These are phyloP conservation scores for Panonychus citri DNA, from an alignment of 1,140 invertebrate genomes.

Conservation along the genomic window DNA sequence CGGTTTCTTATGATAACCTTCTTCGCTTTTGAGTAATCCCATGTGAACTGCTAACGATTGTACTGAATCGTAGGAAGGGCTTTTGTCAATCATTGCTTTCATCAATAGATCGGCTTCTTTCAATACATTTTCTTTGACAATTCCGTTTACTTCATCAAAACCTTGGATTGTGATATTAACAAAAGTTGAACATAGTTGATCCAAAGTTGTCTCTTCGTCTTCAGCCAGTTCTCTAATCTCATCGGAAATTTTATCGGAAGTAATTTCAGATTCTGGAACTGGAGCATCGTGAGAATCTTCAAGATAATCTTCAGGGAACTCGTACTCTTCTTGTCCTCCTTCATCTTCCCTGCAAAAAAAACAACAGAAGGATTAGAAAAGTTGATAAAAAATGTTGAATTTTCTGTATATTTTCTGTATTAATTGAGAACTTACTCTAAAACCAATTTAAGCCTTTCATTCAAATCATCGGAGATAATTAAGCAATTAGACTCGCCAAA, in stretches of 20 bases:
- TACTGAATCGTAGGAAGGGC: slow-evolving; percentile 1
- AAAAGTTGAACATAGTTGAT: slow-evolving; percentile 1
- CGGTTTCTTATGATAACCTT: slow-evolving; percentile 16
- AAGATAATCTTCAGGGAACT: slow-evolving; percentile 9
- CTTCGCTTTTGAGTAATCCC: slow-evolving; percentile 20
- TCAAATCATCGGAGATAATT: not conserved
- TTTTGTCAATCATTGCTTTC: not conserved
- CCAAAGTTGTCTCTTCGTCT: not conserved
- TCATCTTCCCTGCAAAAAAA: slow-evolving; percentile 4
- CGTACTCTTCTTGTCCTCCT: slow-evolving; percentile 5
- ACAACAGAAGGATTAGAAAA: not conserved
- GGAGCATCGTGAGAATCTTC: slow-evolving; percentile 7
- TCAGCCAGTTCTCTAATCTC: not conserved
- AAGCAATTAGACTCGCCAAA: slow-evolving; percentile 5
- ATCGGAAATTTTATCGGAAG: too few species aligned
- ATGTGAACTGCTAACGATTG: slow-evolving; percentile 8
- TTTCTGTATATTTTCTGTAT: not conserved
- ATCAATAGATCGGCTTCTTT: not conserved
- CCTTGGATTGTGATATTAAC: not conserved
- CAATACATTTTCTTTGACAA: not conserved
- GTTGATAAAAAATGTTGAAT: not conserved
- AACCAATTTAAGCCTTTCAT: slow-evolving; percentile 1
- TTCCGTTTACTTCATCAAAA: not conserved
- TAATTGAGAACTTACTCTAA: slow-evolving; percentile 3
- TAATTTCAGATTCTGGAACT: slow-evolving; percentile 10